Percentiles rank a stretch among this genome's conserved stretches.
Evolutionary conservation across 2,113 vertebrate genomes (phyloP).

Genomic region (Opisthocomus hoazin): DNA sequence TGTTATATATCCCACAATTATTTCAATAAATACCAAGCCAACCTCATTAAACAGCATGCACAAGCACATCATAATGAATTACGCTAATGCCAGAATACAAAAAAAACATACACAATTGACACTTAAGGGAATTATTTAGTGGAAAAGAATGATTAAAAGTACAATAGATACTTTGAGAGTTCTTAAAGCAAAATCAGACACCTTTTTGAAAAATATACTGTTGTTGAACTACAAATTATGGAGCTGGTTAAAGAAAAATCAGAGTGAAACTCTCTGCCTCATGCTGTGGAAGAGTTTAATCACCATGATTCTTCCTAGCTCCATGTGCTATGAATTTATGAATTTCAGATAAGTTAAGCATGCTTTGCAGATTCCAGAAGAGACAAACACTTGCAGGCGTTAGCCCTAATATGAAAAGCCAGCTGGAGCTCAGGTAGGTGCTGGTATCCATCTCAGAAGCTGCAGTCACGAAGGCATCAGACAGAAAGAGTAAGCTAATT

Average conservation of each 20-base stretch:
- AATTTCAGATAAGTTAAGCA: neutral
- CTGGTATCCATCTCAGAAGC: neutral
- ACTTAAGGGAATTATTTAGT: neutral
- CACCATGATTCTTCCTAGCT: neutral
- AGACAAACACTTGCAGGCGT: neutral
- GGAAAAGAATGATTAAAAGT: neutral
- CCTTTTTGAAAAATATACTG: neutral
- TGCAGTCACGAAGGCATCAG: neutral
- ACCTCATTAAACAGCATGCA: neutral
- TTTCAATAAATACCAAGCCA: neutral
- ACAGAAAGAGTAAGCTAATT: neutral
- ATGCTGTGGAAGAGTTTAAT: neutral
- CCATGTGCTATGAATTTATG: neutral
- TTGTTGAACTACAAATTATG: neutral
- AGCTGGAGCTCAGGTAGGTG: neutral
- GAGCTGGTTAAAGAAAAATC: neutral
- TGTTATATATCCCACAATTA: neutral
- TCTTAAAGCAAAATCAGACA: neutral
- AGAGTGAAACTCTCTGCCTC: neutral
- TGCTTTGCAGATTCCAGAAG: neutral
- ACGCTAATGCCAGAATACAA: neutral
- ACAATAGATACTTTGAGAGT: neutral
- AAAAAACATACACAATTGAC: neutral
- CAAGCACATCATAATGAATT: neutral
- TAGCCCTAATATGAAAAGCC: neutral